phyloP scores from a whole-genome alignment of 2,113 vertebrate species.

The Dascyllus trimaculatus region DNA sequence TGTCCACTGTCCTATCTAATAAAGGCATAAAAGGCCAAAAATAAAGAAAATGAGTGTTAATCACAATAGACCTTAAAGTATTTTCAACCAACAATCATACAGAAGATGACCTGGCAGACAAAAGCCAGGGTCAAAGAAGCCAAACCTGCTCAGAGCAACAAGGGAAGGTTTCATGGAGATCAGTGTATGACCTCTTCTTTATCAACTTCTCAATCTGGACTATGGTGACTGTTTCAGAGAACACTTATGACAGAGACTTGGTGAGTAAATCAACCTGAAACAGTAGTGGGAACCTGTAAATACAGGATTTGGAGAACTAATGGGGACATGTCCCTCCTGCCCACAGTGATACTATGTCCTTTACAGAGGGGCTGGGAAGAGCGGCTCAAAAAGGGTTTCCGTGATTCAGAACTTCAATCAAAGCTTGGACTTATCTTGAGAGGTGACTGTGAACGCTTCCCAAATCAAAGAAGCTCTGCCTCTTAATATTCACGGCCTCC shows the following conservation, averaged over 20 bases:
- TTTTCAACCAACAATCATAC: neutral
- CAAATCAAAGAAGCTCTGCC: constrained; percentile 32
- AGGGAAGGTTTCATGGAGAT: neutral
- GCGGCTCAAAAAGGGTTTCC: neutral
- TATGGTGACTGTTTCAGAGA: neutral
- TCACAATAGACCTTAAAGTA: neutral
- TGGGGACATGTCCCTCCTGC: neutral
- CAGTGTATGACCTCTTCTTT: neutral
- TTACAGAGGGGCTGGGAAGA: neutral
- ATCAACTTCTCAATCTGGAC: constrained; percentile 5
- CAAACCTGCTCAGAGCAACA: neutral
- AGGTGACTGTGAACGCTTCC: constrained; percentile 5
- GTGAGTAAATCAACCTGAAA: constrained; percentile 5
- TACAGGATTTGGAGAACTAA: neutral
- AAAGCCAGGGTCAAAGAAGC: neutral
- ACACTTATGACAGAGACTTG: neutral
- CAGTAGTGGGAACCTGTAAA: no score
- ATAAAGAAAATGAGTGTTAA: neutral
- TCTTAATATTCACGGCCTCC: constrained; percentile 8
- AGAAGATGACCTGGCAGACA: constrained; percentile 12
- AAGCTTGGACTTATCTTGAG: constrained; percentile 34
- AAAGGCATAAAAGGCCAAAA: no score
- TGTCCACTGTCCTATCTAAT: no score
- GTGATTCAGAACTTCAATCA: constrained; percentile 8
- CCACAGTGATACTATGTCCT: neutral